These are phyloP conservation scores for Melanargia galathea DNA, from an alignment of 2,888 invertebrate genomes.

Conservation along the genomic window DNA sequence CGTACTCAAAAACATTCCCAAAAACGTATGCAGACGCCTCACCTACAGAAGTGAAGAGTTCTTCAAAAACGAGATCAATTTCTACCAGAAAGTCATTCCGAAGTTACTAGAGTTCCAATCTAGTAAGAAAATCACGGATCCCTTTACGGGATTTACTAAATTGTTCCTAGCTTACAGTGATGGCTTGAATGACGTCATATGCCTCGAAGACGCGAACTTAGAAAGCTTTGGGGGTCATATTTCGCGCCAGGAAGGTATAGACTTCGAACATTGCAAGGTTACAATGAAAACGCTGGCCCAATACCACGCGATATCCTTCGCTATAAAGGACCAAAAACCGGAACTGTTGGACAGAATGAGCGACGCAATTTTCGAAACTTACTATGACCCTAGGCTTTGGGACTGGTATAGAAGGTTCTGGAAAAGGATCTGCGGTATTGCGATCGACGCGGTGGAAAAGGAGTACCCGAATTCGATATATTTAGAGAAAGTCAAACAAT, in stretches of 20 bases:
- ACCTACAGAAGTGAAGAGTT: conserved; percentile 86
- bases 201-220: conserved; percentile 79
- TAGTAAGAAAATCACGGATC: conserved; percentile 62
- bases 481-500: conserved; percentile 78
- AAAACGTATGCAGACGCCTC: conserved; percentile 82
- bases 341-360: conserved; percentile 70
- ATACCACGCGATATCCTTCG: conserved; percentile 83
- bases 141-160: conserved; percentile 76
- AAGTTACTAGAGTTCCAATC: conserved; percentile 70
- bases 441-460: conserved; percentile 84
- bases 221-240: conserved; percentile 67
- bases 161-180: conserved; percentile 73
- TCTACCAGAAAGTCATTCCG: conserved; percentile 82
- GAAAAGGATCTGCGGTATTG: conserved; percentile 73
- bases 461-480: conserved; percentile 84
- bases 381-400: conserved; percentile 79
- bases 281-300: conserved; percentile 80
- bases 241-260: conserved; percentile 75
- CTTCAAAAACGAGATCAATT: conserved; percentile 86
- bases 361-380: conserved; percentile 76
- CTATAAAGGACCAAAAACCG: conserved; percentile 81
- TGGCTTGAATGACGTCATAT: conserved; percentile 80
- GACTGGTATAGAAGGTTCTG: conserved; percentile 83
- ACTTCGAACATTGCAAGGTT: conserved; percentile 73
- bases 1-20: conserved; percentile 86